Conservation (phyloP, 2,888 invertebrate species). For the Luperina nickerlii region DNA sequence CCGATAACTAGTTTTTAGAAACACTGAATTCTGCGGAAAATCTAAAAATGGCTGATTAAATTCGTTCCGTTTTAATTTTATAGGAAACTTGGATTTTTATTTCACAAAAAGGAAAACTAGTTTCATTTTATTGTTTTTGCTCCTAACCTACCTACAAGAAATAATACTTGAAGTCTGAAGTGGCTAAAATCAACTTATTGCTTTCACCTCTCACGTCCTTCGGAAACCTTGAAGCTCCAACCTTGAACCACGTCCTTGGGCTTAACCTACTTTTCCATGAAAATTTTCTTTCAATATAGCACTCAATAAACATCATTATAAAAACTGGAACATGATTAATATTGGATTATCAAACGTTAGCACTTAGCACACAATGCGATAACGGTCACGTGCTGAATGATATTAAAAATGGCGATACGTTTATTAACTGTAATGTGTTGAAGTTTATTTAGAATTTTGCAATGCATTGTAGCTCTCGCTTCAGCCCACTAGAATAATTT, state of each 20-base stretch:
- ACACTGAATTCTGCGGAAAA: conserved; percentile 17
- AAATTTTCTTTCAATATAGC: conserved; percentile 25
- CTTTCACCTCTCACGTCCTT: conserved; percentile 30
- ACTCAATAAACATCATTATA: conserved; percentile 33
- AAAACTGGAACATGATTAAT: conserved; percentile 38
- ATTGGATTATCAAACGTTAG: conserved; percentile 53
- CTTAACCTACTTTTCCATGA: conserved; percentile 31
- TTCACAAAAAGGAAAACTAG: background rate
- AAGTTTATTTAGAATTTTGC: conserved; percentile 16
- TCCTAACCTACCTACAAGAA: conserved; percentile 6
- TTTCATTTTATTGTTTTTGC: conserved; percentile 23
- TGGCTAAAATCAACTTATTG: conserved; percentile 35
- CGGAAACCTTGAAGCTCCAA: conserved; percentile 28
- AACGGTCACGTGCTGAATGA: conserved; percentile 45
- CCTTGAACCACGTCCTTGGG: conserved; percentile 45
- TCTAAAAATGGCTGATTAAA: conserved; percentile 8
- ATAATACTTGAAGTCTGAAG: conserved; percentile 40
- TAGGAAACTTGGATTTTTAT: background rate
- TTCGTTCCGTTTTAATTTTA: conserved; percentile 23
- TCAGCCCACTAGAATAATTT: background rate
- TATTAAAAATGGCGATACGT: conserved; percentile 52
- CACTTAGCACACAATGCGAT: conserved; percentile 53
- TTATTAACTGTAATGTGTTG: conserved; percentile 30
- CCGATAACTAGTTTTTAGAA: conserved; percentile 20
- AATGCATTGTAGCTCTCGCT: conserved; percentile 3